These are phyloP conservation scores for Drosophila santomea DNA, from an alignment of 1,140 invertebrate genomes.

Conservation along the genomic window DNA sequence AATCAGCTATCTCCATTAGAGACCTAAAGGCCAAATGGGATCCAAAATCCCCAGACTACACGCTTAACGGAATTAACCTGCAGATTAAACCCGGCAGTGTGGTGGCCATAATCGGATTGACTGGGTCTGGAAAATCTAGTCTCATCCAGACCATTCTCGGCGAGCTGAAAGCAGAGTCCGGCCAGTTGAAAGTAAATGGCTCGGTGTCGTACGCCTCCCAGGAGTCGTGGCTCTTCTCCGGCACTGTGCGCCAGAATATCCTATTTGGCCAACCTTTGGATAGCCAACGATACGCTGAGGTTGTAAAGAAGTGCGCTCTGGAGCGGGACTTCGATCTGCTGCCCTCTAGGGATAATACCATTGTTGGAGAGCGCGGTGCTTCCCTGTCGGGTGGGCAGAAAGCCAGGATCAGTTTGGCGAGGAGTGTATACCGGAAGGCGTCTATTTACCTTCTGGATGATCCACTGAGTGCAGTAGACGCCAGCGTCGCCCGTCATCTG, in stretches of 20 bases:
- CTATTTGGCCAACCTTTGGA: conserved; percentile 93
- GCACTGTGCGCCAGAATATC: conserved; percentile 94
- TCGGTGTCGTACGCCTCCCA: conserved; percentile 95
- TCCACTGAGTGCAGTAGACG: conserved; percentile 92
- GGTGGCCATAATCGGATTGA: conserved; percentile 89
- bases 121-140: conserved; percentile 91
- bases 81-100: conserved; percentile 88
- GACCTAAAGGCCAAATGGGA: conserved; percentile 76
- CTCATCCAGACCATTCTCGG: conserved; percentile 92
- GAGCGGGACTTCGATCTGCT: conserved; percentile 91
- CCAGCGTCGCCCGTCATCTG: conserved; percentile 89
- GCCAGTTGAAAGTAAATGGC: conserved; percentile 90
- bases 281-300: conserved; percentile 89
- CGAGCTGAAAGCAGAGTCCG: conserved; percentile 90
- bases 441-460: conserved; percentile 94
- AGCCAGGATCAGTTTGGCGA: conserved; percentile 94
- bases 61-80: conserved; percentile 88
- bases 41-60: conserved; percentile 82
- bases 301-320: conserved; percentile 91
- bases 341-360: conserved; percentile 92
- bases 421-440: conserved; percentile 92
- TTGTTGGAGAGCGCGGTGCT: conserved; percentile 95
- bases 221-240: conserved; percentile 95
- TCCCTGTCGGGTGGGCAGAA: conserved; percentile 95
- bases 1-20: conserved; percentile 53